These are phyloP conservation scores for Heliangelus exortis DNA, from an alignment of 2,797 vertebrate species.

Conservation along the genomic window DNA sequence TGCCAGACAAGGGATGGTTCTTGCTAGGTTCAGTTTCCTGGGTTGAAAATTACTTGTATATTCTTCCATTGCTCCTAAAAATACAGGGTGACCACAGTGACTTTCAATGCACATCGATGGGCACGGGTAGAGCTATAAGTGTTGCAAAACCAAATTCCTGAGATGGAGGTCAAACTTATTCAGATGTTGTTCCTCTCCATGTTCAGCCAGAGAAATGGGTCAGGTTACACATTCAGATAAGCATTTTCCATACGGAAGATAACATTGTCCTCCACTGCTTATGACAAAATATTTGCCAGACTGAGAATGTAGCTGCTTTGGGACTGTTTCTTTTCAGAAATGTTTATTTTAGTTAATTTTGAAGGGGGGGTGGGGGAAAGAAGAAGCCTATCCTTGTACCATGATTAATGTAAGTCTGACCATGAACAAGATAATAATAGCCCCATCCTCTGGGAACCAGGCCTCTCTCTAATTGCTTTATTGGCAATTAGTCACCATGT, in stretches of 20 bases:
- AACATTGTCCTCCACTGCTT: neutral
- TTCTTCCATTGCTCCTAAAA: neutral
- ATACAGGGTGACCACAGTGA: neutral
- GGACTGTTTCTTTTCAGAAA: conserved; percentile 51
- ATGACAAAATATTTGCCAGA: conserved; percentile 46
- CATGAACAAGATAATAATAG: conserved; percentile 42
- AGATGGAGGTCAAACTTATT: neutral
- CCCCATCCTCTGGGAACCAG: conserved; percentile 52
- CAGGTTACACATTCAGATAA: neutral
- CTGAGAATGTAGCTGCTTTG: conserved; percentile 39
- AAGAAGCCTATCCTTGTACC: neutral
- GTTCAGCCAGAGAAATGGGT: neutral
- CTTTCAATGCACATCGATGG: fast-evolving
- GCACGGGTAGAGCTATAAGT: neutral
- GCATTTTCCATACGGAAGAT: conserved; percentile 9
- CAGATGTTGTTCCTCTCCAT: neutral
- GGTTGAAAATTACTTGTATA: neutral
- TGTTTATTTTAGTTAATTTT: conserved; percentile 57
- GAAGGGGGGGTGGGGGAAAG: neutral
- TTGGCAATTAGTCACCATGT: conserved; percentile 46
- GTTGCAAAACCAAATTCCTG: neutral
- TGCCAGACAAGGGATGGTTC: neutral
- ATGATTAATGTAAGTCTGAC: conserved; percentile 44
- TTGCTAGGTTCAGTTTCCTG: neutral
- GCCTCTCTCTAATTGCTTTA: conserved; percentile 40